A percentile compares a stretch with the other conserved stretches of the same genome.
These are phyloP conservation scores for Pelosia muscerda DNA, from an alignment of 2,888 invertebrate species.

Conservation along the genomic window DNA sequence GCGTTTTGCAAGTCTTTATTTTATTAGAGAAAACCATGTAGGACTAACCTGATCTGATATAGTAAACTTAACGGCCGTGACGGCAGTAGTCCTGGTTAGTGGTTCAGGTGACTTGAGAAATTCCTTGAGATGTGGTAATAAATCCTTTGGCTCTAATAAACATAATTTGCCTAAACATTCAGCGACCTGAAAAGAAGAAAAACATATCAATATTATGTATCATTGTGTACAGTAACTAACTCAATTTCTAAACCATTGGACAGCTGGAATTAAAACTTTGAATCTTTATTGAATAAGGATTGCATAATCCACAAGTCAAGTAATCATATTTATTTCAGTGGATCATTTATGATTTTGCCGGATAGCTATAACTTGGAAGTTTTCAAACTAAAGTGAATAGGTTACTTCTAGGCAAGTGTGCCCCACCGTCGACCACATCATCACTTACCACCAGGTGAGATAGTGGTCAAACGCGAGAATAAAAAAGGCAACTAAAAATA, in stretches of 20 bases:
- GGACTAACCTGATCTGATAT: constrained; percentile 95
- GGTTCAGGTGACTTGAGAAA: constrained; percentile 93
- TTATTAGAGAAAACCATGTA: not conserved
- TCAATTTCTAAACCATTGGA: not conserved
- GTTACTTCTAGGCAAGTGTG: no score
- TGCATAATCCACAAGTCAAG: no score
- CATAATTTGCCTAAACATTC: constrained; percentile 99
- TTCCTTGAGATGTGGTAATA: constrained; percentile 95
- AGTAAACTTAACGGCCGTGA: constrained; percentile 99
- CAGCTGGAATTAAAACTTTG: not conserved
- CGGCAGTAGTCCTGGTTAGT: constrained; percentile 97
- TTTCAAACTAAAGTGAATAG: no score
- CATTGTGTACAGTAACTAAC: not conserved
- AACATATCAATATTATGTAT: not conserved
- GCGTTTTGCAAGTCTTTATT: no score
- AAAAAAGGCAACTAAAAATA: no score
- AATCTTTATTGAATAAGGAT: no score
- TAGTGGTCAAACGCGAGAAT: no score
- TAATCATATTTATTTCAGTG: not conserved
- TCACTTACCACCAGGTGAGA: no score
- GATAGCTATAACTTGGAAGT: no score
- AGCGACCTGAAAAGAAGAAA: constrained; percentile 88
- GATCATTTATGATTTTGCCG: not conserved
- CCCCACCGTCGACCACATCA: no score
- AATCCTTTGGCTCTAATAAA: constrained; percentile 94